Conservation (phyloP, 2,797 vertebrate genomes). For the Crypturellus tataupa region DNA sequence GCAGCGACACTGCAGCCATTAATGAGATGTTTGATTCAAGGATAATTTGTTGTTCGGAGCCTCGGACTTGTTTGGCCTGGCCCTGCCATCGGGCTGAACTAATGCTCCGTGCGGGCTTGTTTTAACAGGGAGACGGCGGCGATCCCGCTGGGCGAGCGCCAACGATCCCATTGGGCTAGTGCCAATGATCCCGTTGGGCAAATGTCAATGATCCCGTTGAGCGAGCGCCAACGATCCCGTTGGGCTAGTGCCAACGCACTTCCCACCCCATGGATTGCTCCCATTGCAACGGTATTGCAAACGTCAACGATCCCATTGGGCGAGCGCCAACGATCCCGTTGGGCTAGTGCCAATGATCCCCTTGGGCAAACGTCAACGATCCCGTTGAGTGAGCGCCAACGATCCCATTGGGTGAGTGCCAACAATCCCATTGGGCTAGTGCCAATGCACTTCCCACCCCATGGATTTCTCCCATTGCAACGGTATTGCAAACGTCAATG, state of each 20-base stretch:
- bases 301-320: no score
- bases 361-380: no score
- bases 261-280: no score
- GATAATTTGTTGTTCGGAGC: slow-evolving; percentile 81
- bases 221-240: not conserved
- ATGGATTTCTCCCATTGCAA: not conserved
- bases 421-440: no score
- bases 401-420: no score
- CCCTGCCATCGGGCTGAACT: slow-evolving; percentile 69
- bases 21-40: slow-evolving; percentile 84
- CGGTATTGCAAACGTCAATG: no score
- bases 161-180: not conserved
- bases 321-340: no score
- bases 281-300: no score
- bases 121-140: slow-evolving; percentile 48
- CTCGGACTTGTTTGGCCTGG: slow-evolving; percentile 72
- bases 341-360: no score
- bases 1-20: slow-evolving; percentile 78
- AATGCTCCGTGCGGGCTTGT: slow-evolving; percentile 55
- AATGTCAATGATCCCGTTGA: not conserved
- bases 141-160: slow-evolving; percentile 6
- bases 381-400: no score
- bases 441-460: not conserved
- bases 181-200: no score
- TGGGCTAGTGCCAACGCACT: no score